phyloP scores from a whole-genome alignment of 35 echinoderm and acorn worm genomes.

The Amphiura filiformis region DNA sequence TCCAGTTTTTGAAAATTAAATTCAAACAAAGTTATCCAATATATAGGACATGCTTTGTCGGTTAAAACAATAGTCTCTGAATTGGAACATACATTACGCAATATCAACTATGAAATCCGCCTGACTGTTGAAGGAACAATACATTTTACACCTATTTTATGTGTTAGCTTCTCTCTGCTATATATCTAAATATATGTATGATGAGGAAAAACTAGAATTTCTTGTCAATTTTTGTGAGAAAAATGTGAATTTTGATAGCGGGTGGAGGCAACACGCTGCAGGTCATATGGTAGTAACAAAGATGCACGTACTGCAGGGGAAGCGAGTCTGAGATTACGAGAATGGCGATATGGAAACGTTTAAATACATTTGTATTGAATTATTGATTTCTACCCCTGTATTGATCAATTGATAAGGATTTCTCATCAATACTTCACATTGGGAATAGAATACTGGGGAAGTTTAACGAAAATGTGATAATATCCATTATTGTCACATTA shows the following conservation, averaged over 20 bases:
- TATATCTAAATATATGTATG: background rate
- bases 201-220: background rate
- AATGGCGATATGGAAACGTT: background rate
- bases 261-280: background rate
- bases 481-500: background rate
- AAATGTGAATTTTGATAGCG: background rate
- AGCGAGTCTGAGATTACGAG: background rate
- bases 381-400: background rate
- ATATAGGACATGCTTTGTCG: background rate
- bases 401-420: slow-evolving; percentile 10
- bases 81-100: no score
- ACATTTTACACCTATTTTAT: no score
- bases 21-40: background rate
- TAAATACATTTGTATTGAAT: background rate
- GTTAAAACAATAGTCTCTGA: background rate
- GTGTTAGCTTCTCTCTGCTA: no score
- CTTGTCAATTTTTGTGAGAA: background rate
- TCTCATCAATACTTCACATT: background rate
- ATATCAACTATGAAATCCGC: no score
- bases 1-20: background rate
- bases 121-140: no score
- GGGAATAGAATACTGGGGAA: background rate
- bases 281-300: background rate
- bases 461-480: background rate
- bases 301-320: background rate